Conservation (phyloP, 2,113 vertebrate species). For the Mesembrinibis cayennensis region DNA sequence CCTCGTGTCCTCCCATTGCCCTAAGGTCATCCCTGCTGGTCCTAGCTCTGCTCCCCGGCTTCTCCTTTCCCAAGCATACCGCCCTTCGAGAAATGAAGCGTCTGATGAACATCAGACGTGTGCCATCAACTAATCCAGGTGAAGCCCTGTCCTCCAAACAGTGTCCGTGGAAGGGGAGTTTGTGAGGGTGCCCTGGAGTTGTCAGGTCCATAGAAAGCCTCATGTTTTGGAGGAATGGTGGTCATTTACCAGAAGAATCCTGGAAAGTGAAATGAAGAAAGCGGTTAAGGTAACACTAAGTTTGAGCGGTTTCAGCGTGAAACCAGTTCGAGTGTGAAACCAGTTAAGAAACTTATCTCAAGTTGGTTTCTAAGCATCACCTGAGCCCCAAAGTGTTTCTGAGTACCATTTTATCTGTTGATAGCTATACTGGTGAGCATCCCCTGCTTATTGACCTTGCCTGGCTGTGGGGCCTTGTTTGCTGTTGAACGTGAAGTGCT, state of each 20-base stretch:
- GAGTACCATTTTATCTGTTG: neutral
- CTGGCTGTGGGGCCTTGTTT: neutral
- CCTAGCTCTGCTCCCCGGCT: neutral
- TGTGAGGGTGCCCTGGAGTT: neutral
- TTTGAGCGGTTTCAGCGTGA: neutral
- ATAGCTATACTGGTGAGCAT: neutral
- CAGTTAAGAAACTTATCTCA: neutral
- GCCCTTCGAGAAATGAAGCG: neutral
- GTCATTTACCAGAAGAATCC: neutral
- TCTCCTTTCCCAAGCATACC: neutral
- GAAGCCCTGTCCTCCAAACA: neutral
- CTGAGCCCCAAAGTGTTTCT: neutral
- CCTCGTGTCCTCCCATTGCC: accelerated
- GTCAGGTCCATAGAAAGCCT: accelerated
- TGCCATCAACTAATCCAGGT: neutral
- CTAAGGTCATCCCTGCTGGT: neutral
- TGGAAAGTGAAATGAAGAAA: neutral
- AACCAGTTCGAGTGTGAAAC: neutral
- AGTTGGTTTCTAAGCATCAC: neutral
- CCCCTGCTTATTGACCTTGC: neutral
- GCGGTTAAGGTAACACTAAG: neutral
- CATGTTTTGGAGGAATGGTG: neutral
- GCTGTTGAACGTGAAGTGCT: neutral
- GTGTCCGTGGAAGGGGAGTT: neutral
- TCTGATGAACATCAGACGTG: neutral